Evolutionary conservation across 2,888 invertebrate genomes (phyloP).

Genomic region (Trichogramma evanescens): DNA sequence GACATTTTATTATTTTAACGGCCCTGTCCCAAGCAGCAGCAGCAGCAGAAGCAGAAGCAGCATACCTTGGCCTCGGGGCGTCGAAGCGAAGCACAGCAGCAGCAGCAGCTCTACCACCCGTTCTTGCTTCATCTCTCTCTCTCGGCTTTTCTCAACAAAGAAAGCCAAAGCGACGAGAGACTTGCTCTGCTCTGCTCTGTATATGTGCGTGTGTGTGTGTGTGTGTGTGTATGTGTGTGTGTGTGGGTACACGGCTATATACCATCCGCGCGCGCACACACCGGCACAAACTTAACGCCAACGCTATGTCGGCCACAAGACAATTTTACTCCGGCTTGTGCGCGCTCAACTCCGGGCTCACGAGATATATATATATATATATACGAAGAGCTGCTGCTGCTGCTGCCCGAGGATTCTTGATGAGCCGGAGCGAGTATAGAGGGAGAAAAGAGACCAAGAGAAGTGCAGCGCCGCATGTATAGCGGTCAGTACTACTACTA

Average conservation of each 20-base stretch:
- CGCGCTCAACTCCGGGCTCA: conserved; percentile 2
- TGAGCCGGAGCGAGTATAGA: not conserved
- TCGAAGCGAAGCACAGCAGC: conserved; percentile 8
- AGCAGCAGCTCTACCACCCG: not conserved
- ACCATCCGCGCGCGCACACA: not conserved
- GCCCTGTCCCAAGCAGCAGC: conserved; percentile 13
- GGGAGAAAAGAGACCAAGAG: too few relatives aligned
- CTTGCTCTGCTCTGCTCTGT: not conserved
- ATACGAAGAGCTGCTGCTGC: not conserved
- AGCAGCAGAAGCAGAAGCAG: too few relatives aligned
- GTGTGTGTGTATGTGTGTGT: too few relatives aligned
- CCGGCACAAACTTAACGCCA: too few relatives aligned
- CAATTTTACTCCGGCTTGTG: conserved; percentile 7
- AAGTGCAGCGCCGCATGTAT: too few relatives aligned
- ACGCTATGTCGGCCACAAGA: not conserved
- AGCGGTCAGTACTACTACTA: too few relatives aligned
- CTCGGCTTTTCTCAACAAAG: not conserved
- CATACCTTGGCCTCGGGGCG: conserved; percentile 16
- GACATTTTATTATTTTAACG: conserved; percentile 22
- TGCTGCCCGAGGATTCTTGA: not conserved
- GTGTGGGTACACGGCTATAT: too few relatives aligned
- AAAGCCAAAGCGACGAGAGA: not conserved
- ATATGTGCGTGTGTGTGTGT: not conserved
- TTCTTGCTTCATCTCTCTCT: not conserved
- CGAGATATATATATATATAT: not conserved